Percentiles rank a stretch among this genome's conserved stretches.
Evolutionary conservation across 2,888 invertebrate species (phyloP).

Genomic region (Eumacrocentrus americanus): DNA sequence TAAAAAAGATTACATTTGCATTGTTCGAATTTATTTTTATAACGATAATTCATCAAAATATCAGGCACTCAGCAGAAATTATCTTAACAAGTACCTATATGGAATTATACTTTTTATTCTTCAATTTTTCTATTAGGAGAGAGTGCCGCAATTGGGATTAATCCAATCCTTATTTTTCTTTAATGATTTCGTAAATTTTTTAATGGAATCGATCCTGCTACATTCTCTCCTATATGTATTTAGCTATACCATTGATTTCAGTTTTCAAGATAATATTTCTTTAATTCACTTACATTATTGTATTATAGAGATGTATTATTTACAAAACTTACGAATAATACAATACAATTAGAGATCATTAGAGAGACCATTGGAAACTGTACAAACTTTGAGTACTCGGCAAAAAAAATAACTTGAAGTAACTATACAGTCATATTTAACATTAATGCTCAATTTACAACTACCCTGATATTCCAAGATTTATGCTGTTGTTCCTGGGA

Average conservation of each 20-base stretch:
- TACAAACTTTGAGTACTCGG: background rate
- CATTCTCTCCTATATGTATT: background rate
- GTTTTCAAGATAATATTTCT: background rate
- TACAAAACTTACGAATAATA: background rate
- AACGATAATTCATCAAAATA: slow-evolving; percentile 33
- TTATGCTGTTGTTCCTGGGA: background rate
- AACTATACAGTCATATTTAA: slow-evolving; percentile 13
- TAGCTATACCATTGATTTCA: background rate
- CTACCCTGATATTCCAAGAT: slow-evolving; percentile 39
- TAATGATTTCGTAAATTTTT: background rate
- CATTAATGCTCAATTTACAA: slow-evolving; percentile 33
- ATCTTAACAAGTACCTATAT: slow-evolving; percentile 43
- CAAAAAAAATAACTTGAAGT: background rate
- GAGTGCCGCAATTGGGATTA: no score
- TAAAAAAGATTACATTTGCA: background rate
- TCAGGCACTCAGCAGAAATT: slow-evolving; percentile 57
- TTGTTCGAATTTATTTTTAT: background rate
- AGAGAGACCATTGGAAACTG: background rate
- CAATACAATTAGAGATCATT: background rate
- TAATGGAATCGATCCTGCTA: no score
- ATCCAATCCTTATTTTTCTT: background rate
- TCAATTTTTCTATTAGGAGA: background rate
- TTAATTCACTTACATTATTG: background rate
- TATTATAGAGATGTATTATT: background rate
- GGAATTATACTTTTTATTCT: slow-evolving; percentile 36